Percentiles rank a stretch among this genome's conserved stretches.
Conservation (phyloP, 2,113 vertebrate genomes). For the Odocoileus virginianus region DNA sequence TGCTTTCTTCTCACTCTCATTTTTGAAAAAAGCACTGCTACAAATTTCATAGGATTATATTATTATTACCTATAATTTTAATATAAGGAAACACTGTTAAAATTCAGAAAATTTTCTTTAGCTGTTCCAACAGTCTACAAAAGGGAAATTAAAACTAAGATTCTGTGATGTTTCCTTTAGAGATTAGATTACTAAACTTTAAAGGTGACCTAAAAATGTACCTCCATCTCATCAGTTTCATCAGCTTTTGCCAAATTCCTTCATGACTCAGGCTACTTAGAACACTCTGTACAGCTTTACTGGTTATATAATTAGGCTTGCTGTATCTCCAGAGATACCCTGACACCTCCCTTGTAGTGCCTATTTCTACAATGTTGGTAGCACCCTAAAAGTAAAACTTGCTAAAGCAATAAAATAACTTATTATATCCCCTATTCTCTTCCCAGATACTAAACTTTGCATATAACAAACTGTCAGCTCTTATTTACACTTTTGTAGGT, state of each 20-base stretch:
- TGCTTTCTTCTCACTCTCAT: constrained; percentile 2
- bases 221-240: constrained; percentile 43
- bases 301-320: constrained; percentile 64
- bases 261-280: constrained; percentile 66
- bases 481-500: not conserved
- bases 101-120: constrained; percentile 35
- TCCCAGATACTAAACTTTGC: not conserved
- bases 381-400: constrained; percentile 46
- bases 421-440: not conserved
- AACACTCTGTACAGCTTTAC: constrained; percentile 52
- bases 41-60: not conserved
- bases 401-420: constrained; percentile 23
- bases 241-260: constrained; percentile 70
- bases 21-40: constrained; percentile 25
- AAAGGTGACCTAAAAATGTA: constrained; percentile 72
- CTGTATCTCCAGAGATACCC: constrained; percentile 47
- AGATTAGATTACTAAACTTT: constrained; percentile 45
- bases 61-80: constrained; percentile 26
- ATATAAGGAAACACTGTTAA: constrained; percentile 12
- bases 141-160: constrained; percentile 13
- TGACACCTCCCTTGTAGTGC: constrained; percentile 26
- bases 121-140: not conserved
- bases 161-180: constrained; percentile 43
- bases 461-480: not conserved
- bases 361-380: constrained; percentile 33